phyloP scores from a whole-genome alignment of 2,797 vertebrate genomes.

The Antrozous pallidus region DNA sequence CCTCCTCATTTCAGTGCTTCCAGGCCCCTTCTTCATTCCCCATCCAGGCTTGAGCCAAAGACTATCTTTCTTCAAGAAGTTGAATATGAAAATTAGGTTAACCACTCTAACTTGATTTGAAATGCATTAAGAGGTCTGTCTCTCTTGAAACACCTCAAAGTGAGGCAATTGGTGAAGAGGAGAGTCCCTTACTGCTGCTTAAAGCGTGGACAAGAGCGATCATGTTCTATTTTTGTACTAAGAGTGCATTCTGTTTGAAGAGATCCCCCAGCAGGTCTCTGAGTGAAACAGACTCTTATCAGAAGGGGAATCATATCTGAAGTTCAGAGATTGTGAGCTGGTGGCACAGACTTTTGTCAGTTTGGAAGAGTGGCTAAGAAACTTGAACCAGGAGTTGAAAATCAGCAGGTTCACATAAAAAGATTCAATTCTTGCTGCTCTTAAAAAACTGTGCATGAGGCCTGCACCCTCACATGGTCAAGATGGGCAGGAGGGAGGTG shows the following conservation, averaged over 20 bases:
- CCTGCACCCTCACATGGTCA: not conserved
- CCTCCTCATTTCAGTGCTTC: not conserved
- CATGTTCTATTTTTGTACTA: slow-evolving; percentile 58
- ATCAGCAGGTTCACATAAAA: not conserved
- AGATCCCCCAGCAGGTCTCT: slow-evolving; percentile 30
- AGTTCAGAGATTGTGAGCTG: slow-evolving; percentile 1
- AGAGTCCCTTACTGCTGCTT: slow-evolving; percentile 16
- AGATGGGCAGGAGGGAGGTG: not conserved
- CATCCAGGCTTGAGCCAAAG: slow-evolving; percentile 36
- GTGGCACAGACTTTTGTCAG: not conserved
- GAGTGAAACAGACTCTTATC: slow-evolving; percentile 23
- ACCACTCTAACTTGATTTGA: slow-evolving; percentile 56
- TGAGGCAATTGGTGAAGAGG: slow-evolving; percentile 42
- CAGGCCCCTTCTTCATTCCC: slow-evolving; percentile 25
- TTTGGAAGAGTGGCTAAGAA: not conserved
- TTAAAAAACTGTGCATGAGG: not conserved
- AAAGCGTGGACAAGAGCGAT: slow-evolving; percentile 42
- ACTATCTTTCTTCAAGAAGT: slow-evolving; percentile 52
- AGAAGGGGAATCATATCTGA: slow-evolving; percentile 1
- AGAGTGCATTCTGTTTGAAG: slow-evolving; percentile 53
- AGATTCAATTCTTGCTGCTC: not conserved
- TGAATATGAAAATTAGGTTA: slow-evolving; percentile 61
- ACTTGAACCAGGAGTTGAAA: not conserved
- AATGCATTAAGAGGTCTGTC: slow-evolving; percentile 62
- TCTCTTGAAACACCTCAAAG: slow-evolving; percentile 63